Percentiles rank a stretch among this genome's conserved stretches.
Evolutionary conservation across 2,113 vertebrate genomes (phyloP).

Genomic region (Psilopsiagon aymara): DNA sequence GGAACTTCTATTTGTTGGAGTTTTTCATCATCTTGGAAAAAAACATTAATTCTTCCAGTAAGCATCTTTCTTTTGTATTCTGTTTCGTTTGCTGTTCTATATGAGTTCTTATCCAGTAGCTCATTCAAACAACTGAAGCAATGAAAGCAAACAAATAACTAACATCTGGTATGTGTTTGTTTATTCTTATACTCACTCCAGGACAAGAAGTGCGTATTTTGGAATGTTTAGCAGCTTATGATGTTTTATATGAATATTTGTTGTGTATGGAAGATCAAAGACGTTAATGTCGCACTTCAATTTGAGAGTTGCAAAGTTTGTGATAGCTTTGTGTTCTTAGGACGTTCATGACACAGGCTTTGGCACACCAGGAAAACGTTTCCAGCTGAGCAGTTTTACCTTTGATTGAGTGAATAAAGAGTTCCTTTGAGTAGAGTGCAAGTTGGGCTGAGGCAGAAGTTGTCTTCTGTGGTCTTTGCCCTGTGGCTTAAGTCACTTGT

Average conservation of each 20-base stretch:
- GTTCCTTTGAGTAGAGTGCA: not conserved
- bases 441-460: not conserved
- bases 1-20: not conserved
- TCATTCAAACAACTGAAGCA: constrained; percentile 3
- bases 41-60: constrained; percentile 19
- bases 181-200: not conserved
- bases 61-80: constrained; percentile 22
- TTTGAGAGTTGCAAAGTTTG: not conserved
- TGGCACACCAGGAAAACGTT: not conserved
- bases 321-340: not conserved
- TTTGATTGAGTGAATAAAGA: not conserved
- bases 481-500: not conserved
- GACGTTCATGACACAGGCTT: not conserved
- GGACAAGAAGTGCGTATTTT: constrained; percentile 33
- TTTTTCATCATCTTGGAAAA: constrained; percentile 3
- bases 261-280: constrained; percentile 12
- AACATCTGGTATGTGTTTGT: constrained; percentile 50
- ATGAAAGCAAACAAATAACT: constrained; percentile 33
- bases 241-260: constrained; percentile 5
- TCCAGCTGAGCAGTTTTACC: not conserved
- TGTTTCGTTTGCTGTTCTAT: constrained; percentile 25
- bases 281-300: not conserved
- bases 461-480: not conserved
- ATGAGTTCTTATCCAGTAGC: constrained; percentile 18
- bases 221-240: constrained; percentile 13